Evolutionary conservation across 2,888 invertebrate genomes (phyloP).

Genomic region (Pristionchus mayeri): DNA sequence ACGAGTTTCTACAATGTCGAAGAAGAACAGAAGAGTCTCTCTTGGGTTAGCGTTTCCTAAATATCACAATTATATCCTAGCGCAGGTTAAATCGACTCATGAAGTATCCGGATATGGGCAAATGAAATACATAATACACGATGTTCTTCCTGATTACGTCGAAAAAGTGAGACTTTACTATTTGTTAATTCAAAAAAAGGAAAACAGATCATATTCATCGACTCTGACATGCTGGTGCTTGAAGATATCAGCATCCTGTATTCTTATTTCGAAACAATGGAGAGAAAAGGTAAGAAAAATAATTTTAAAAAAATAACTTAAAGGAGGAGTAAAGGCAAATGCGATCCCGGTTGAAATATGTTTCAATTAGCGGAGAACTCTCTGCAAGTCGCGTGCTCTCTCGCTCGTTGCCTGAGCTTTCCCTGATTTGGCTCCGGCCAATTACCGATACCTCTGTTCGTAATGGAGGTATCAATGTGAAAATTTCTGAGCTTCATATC

Average conservation of each 20-base stretch:
- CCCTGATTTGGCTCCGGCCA: too few relatives aligned
- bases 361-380: too few relatives aligned
- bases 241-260: background rate
- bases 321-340: too few relatives aligned
- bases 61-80: background rate
- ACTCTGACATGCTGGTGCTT: background rate
- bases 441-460: too few relatives aligned
- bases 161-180: background rate
- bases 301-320: background rate
- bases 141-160: background rate
- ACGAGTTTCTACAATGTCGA: slow-evolving; percentile 17
- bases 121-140: background rate
- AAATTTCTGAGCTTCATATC: too few relatives aligned
- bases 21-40: background rate
- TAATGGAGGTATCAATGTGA: too few relatives aligned
- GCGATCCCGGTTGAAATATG: too few relatives aligned
- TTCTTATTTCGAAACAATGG: background rate
- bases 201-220: background rate
- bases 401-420: too few relatives aligned
- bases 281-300: background rate
- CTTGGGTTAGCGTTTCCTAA: background rate
- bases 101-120: background rate
- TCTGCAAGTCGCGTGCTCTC: too few relatives aligned
- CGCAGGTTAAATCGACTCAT: background rate
- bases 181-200: background rate